phyloP scores from a whole-genome alignment of 1,140 invertebrate genomes.

The Lanistes nyassanus region DNA sequence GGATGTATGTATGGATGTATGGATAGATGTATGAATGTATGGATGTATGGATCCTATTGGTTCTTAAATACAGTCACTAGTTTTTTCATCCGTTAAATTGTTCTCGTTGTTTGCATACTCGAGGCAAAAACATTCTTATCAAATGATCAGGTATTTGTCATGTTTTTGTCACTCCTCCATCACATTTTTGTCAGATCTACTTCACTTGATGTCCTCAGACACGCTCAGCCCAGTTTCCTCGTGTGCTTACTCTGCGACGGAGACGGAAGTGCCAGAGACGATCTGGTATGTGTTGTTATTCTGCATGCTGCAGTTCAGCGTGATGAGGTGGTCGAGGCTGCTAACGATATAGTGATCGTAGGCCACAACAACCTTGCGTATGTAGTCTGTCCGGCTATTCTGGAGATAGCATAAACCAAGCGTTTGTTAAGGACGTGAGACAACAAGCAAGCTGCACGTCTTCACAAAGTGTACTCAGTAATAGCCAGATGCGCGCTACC shows the following conservation, averaged over 20 bases:
- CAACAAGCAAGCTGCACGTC: too few relatives aligned
- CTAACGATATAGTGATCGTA: background rate
- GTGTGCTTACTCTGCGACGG: background rate
- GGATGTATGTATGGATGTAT: conserved; percentile 16
- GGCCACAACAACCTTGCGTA: background rate
- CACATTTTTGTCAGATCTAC: background rate
- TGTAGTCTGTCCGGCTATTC: background rate
- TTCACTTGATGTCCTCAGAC: too few relatives aligned
- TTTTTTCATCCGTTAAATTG: conserved; percentile 5
- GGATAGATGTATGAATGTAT: conserved; percentile 1
- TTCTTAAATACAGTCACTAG: background rate
- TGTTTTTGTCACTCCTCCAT: background rate
- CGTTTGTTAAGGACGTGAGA: too few relatives aligned
- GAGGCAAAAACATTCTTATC: background rate
- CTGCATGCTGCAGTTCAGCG: conserved; percentile 15
- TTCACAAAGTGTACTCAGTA: too few relatives aligned
- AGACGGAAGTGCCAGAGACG: background rate
- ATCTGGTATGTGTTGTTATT: background rate
- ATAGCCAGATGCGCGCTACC: too few relatives aligned
- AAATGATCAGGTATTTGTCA: conserved; percentile 7
- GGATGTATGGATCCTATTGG: conserved; percentile 4
- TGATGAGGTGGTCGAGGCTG: conserved; percentile 16
- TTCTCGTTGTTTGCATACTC: conserved; percentile 9
- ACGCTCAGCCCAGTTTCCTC: too few relatives aligned
- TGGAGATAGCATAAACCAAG: too few relatives aligned